phyloP scores from a whole-genome alignment of 1,140 invertebrate species.

The Lepidurus packardi region DNA sequence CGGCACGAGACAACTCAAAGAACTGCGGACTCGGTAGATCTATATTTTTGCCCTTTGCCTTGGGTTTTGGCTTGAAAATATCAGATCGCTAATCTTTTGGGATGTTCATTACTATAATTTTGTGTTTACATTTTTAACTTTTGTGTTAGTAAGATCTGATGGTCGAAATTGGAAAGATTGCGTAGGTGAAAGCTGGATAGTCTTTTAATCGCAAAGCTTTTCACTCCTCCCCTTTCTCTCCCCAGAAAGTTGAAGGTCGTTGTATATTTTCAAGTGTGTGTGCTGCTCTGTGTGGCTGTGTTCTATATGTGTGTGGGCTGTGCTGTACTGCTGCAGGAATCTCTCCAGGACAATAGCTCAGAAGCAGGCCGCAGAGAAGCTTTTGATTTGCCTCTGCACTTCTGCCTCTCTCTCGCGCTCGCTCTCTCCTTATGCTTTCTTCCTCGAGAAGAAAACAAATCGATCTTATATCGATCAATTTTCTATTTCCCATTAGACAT shows the following conservation, averaged over 20 bases:
- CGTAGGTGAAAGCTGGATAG: too few relatives aligned
- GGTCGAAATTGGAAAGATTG: too few relatives aligned
- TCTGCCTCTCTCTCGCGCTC: background rate
- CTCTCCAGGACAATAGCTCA: slow-evolving; percentile 24
- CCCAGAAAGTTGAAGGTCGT: background rate
- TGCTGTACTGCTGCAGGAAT: slow-evolving; percentile 25
- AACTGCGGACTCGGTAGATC: background rate
- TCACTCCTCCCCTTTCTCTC: too few relatives aligned
- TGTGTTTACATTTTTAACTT: background rate
- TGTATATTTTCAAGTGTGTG: slow-evolving; percentile 15
- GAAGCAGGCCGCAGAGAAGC: background rate
- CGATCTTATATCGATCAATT: background rate
- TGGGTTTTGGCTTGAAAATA: background rate
- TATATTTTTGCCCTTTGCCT: background rate
- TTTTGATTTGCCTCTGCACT: background rate
- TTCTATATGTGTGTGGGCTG: background rate
- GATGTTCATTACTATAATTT: background rate
- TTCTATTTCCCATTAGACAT: background rate
- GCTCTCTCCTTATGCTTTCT: background rate
- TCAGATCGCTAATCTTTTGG: background rate
- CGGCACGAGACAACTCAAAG: background rate
- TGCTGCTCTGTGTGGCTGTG: background rate
- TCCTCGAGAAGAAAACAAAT: background rate
- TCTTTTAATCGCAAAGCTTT: too few relatives aligned
- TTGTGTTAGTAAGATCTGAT: background rate